Percentiles rank a stretch among this genome's conserved stretches.
Conservation (phyloP, 2,888 invertebrate genomes). For the Ariolimax columbianus region DNA sequence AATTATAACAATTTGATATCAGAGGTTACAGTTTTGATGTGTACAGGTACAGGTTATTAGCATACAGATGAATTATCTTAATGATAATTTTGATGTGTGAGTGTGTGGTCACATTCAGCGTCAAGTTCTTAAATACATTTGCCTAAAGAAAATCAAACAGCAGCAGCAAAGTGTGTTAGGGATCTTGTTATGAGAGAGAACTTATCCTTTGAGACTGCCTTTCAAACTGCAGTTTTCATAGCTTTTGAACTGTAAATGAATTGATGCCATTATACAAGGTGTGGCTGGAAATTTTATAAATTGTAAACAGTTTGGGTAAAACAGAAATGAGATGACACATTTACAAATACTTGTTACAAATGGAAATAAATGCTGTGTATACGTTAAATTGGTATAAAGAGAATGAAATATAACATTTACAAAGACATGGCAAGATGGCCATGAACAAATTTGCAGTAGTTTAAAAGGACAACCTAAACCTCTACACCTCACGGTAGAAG, state of each 20-base stretch:
- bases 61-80: neutral
- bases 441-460: no score
- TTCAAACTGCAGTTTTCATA: slow-evolving; percentile 23
- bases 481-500: no score
- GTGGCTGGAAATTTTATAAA: slow-evolving; percentile 3
- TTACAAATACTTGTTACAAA: no score
- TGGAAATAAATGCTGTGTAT: no score
- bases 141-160: neutral
- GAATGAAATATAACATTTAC: no score
- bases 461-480: no score
- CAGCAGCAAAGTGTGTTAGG: slow-evolving; percentile 13
- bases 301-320: no score
- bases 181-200: slow-evolving; percentile 4
- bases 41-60: neutral
- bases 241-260: neutral
- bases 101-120: neutral
- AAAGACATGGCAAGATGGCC: no score
- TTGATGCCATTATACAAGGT: slow-evolving; percentile 14
- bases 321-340: no score
- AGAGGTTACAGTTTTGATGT: neutral
- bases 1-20: neutral
- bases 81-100: neutral
- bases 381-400: no score
- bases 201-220: slow-evolving; percentile 30
- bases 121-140: neutral